These are phyloP conservation scores for Trachemys scripta DNA, from an alignment of 2,113 vertebrate genomes.

Conservation along the genomic window DNA sequence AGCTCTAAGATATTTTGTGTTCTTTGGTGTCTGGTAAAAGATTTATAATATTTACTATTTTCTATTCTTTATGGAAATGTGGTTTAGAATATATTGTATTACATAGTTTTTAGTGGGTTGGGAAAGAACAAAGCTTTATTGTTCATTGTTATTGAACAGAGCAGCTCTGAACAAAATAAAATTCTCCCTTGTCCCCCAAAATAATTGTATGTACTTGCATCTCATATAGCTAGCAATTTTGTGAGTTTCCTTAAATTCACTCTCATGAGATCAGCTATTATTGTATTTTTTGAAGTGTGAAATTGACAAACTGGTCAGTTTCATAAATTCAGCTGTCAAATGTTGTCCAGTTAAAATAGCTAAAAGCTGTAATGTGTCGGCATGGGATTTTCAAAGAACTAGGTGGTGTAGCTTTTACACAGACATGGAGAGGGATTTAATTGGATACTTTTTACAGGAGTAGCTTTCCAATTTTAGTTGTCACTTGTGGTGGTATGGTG, in stretches of 20 bases:
- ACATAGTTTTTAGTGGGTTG: slow-evolving; percentile 35
- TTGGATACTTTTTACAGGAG: slow-evolving; percentile 70
- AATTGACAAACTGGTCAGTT: slow-evolving; percentile 81
- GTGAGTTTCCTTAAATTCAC: slow-evolving; percentile 71
- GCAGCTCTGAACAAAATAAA: slow-evolving; percentile 51
- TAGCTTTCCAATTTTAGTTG: slow-evolving; percentile 67
- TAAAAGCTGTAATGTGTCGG: slow-evolving; percentile 76
- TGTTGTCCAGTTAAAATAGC: slow-evolving; percentile 77
- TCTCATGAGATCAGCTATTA: slow-evolving; percentile 71
- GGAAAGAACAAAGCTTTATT: slow-evolving; percentile 8
- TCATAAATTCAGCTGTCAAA: slow-evolving; percentile 82
- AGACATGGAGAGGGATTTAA: slow-evolving; percentile 64
- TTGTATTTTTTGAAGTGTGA: slow-evolving; percentile 74
- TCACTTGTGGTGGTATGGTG: slow-evolving; percentile 56
- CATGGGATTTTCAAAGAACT: slow-evolving; percentile 71
- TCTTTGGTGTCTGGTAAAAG: background rate
- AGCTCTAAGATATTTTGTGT: background rate
- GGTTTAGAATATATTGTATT: slow-evolving; percentile 20
- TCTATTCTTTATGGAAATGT: background rate
- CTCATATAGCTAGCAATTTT: slow-evolving; percentile 64
- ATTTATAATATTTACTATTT: background rate
- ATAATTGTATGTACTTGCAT: slow-evolving; percentile 46
- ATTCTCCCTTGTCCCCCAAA: slow-evolving; percentile 10
- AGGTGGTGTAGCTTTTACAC: slow-evolving; percentile 8
- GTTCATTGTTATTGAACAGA: slow-evolving; percentile 41